Conservation (phyloP, 1,140 invertebrate species). For the Nasonia longicornis region DNA sequence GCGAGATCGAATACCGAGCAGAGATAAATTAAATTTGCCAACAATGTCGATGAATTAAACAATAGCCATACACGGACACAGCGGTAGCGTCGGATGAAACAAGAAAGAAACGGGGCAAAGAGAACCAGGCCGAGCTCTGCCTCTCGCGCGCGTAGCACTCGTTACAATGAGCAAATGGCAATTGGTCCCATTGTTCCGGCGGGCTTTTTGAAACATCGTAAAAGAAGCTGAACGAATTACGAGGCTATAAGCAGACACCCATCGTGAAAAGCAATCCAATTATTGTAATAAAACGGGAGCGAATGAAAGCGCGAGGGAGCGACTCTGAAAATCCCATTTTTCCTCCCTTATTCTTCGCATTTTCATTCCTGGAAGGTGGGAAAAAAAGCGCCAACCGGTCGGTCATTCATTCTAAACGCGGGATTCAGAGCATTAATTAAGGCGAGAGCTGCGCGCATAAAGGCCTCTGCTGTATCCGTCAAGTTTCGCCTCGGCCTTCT, state of each 20-base stretch:
- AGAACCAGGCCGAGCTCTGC: background rate
- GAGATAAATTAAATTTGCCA: constrained; percentile 2
- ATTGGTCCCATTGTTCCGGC: background rate
- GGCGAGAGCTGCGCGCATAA: background rate
- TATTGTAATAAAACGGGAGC: constrained; percentile 18
- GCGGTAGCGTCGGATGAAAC: background rate
- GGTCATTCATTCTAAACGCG: background rate
- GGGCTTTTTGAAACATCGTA: constrained; percentile 16
- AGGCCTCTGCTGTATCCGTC: background rate
- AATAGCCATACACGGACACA: background rate
- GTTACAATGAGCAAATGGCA: constrained; percentile 11
- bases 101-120: background rate
- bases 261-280: constrained; percentile 16
- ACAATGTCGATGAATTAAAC: background rate
- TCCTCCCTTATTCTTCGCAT: background rate
- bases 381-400: background rate
- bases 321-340: constrained; percentile 13
- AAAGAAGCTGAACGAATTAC: constrained; percentile 4
- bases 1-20: background rate
- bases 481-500: background rate
- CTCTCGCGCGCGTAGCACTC: background rate
- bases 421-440: constrained; percentile 9
- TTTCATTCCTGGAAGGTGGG: background rate
- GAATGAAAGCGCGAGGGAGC: background rate
- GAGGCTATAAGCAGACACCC: constrained; percentile 2